Evolutionary conservation across 2,113 vertebrate genomes (phyloP).

Genomic region (Tupaia chinensis): DNA sequence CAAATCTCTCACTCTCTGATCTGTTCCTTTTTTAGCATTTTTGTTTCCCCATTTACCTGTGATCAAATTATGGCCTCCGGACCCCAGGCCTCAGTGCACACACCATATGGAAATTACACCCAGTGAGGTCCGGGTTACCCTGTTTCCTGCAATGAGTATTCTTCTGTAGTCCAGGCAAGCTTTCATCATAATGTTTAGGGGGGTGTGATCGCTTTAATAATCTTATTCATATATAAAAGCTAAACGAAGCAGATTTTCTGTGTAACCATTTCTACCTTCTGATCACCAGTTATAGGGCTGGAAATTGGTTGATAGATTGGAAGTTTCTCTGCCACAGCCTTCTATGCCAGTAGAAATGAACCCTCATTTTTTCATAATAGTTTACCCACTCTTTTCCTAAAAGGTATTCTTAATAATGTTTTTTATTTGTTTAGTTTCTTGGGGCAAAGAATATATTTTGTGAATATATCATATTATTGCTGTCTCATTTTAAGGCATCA

Average conservation of each 20-base stretch:
- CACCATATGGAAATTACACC: not conserved
- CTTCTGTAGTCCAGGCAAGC: not conserved
- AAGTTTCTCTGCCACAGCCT: not conserved
- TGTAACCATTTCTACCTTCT: not conserved
- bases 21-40: not conserved
- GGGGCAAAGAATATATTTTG: not conserved
- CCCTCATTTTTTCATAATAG: not conserved
- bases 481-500: not conserved
- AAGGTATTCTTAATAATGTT: not conserved
- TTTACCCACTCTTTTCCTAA: not conserved
- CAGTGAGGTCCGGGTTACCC: not conserved
- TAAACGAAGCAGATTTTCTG: not conserved
- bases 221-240: not conserved
- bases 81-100: not conserved
- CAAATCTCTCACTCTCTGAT: not conserved
- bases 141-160: not conserved
- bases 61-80: not conserved
- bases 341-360: not conserved
- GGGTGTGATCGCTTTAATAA: not conserved
- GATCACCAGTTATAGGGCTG: not conserved
- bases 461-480: not conserved
- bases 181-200: not conserved
- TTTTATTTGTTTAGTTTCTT: conserved; percentile 40
- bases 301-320: not conserved
- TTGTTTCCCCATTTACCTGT: not conserved